Base-by-base conservation (phyloP, 2,888 invertebrate species). In the Dasypogon diadema region DNA sequence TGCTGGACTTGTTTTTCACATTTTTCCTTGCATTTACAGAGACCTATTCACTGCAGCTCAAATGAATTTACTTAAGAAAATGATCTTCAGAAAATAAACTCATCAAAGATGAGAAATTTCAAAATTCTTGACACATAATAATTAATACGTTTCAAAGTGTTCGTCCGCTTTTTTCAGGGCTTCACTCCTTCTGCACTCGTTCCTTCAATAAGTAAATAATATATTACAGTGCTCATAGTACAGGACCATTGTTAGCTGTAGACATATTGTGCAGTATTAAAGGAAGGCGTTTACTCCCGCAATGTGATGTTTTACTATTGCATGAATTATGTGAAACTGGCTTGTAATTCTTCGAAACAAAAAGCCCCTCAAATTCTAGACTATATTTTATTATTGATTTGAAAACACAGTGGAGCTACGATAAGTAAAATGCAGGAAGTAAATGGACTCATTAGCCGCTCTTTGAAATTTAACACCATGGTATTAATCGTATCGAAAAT, bases 71-170 rank as follows among this genome's bases (percentile, higher is more conserved):
- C 46, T 65, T 46, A 65, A 24, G 24, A 70, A 70, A 70, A 70
- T 54, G 54, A 70, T 70, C 54, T 51, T 10, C 54, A 54, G 30
- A 70, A 70, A 54, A 70, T 70, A 70, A 70, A 70, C 70, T 34
- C 70, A 70, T 70, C 70, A 70, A 70, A 30, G 70, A 70, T 70
- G 70, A 70, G 70, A 70, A 54, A 70, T 70, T 70, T 54, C 51
- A 70, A 70, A 70, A 70, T 70, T 54, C 54, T 46, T 54, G 70
- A 70, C 70, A 54, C 54, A 34, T 12, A 12, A 54, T 54, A 70
- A 70, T 70, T 70, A 70, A 70, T 70, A 70, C 54, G 54, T 70
- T 70, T 70, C 70, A 18, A 54, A 46, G 70, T 16, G 70, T 51
- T 54, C 30, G 65, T 18, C 22, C 22, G 14, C 24, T 65, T 65